These are phyloP conservation scores for Asbolus verrucosus DNA, from an alignment of 1,140 invertebrate species.

Conservation along the genomic window DNA sequence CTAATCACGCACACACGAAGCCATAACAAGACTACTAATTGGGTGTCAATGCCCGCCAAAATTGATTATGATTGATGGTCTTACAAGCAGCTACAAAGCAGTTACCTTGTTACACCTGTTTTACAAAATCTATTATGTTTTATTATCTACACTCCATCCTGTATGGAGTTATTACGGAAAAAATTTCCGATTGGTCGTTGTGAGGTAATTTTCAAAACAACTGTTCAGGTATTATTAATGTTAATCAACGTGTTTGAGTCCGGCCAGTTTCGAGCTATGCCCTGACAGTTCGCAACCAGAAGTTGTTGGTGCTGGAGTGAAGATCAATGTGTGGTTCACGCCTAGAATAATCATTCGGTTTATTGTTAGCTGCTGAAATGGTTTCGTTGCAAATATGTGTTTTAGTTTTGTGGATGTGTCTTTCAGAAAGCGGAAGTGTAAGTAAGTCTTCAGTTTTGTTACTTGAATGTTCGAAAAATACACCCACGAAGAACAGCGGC, in stretches of 20 bases:
- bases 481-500: too few relatives aligned
- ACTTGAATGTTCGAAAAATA: too few relatives aligned
- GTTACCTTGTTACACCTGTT: too few relatives aligned
- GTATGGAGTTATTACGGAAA: constrained; percentile 10
- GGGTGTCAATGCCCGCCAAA: constrained; percentile 19
- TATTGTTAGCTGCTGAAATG: constrained; percentile 1
- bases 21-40: constrained; percentile 3
- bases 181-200: not conserved
- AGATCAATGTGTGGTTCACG: constrained; percentile 34
- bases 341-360: not conserved
- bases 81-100: too few relatives aligned
- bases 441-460: constrained; percentile 41
- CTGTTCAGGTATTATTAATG: constrained; percentile 39
- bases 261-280: constrained; percentile 34
- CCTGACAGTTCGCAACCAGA: constrained; percentile 45
- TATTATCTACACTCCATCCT: too few relatives aligned
- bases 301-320: constrained; percentile 45
- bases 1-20: constrained; percentile 15
- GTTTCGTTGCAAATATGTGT: constrained; percentile 21
- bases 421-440: constrained; percentile 44
- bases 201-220: constrained; percentile 31
- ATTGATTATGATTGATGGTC: too few relatives aligned
- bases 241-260: constrained; percentile 43
- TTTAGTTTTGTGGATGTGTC: constrained; percentile 8
- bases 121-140: too few relatives aligned